phyloP scores from a whole-genome alignment of 1,140 invertebrate species.

The Drosophila suzukii region DNA sequence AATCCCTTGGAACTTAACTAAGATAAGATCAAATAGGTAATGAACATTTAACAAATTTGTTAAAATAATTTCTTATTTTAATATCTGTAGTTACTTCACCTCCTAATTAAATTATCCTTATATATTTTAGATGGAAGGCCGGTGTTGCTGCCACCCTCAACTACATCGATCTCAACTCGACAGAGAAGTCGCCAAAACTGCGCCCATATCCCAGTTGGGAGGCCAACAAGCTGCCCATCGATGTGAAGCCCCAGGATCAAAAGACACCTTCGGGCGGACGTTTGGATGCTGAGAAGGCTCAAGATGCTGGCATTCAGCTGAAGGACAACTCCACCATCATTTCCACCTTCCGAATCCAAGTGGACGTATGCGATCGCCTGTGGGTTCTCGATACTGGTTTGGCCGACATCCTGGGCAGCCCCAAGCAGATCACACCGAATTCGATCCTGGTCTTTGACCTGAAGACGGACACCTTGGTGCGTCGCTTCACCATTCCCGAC shows the following conservation, averaged over 20 bases:
- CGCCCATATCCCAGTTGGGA: conserved; percentile 89
- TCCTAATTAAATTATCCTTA: background rate
- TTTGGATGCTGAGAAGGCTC: conserved; percentile 77
- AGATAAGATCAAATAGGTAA: background rate
- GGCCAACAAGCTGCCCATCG: conserved; percentile 87
- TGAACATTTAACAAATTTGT: no score
- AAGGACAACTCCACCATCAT: conserved; percentile 86
- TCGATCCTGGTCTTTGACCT: conserved; percentile 90
- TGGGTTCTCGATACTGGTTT: conserved; percentile 92
- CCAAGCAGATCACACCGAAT: conserved; percentile 87
- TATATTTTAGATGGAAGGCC: conserved; percentile 87
- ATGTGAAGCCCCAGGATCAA: conserved; percentile 62
- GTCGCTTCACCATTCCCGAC: conserved; percentile 88
- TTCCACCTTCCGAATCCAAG: conserved; percentile 88
- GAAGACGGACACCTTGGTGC: conserved; percentile 88
- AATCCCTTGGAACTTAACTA: background rate
- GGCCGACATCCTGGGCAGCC: conserved; percentile 88
- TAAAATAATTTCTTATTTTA: background rate
- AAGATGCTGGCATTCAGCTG: conserved; percentile 73
- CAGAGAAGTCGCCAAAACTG: conserved; percentile 87
- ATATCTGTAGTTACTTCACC: background rate
- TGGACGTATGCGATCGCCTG: conserved; percentile 89
- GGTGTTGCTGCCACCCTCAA: conserved; percentile 90
- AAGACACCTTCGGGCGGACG: conserved; percentile 74
- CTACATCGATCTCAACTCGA: conserved; percentile 86